Base-by-base conservation (phyloP, 1,140 invertebrate species). In the Danaus melanippus region DNA sequence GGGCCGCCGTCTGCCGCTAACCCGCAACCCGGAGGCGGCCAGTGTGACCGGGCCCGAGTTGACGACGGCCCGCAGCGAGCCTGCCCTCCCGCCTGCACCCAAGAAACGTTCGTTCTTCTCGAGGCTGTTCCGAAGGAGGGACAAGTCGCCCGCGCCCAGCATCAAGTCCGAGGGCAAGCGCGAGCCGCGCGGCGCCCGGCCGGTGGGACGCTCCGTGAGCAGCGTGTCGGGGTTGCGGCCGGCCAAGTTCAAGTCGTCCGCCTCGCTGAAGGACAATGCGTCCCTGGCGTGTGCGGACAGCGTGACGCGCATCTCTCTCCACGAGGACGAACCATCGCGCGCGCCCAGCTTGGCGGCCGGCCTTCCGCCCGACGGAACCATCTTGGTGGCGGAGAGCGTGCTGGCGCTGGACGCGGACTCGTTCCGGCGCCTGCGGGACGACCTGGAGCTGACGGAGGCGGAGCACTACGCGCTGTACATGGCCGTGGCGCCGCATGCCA, bases 391-490 rank as follows among this genome's bases (percentile, higher is more conserved):
- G 1, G 86, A 88, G 58, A 88, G 84, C 59, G 84, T 88, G 7
- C 57, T 88, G 42, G 86, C 86, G 2, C 56, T 88, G 9, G 85
- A 87, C 63, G 85, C 86, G 2, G 65, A 62, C 6, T 65, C 79
- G 11, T 85, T 88, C 53, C 75, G 68, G 46, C 81, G 81, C 64
- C 66, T 88, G 9, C 87, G 82, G 52, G 85, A 88, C 44, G 85
- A 88, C 39, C 55, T 87, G 21, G 86, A 94, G 58, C 75, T 95
- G 11, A 95, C 94, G 2, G 94, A 95, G 61, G 94, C 93, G 1
- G 95, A 96, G 73, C 92, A 95, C 77, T 96, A 95, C 79, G 95
- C 94, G 42, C 76, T 96, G 46, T 95, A 95, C 61, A 95, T 93
- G 58, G 91, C 92, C 42, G 90, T 95, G 71, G 94, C 94, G 8